A percentile compares a stretch with the other conserved stretches of the same genome.
Evolutionary conservation across 2,797 vertebrate species (phyloP).

Genomic region (Falco peregrinus): DNA sequence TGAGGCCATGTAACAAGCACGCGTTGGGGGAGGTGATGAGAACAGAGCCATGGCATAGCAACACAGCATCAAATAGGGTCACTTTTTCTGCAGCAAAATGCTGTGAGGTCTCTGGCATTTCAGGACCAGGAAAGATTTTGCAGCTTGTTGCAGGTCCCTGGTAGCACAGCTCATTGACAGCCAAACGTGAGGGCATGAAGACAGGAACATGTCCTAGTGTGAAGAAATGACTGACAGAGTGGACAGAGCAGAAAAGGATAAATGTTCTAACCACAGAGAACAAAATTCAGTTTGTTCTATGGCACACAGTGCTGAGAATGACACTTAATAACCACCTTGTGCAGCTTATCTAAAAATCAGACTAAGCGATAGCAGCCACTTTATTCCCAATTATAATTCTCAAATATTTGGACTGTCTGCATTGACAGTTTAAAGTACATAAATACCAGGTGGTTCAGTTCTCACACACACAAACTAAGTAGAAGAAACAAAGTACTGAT

Average conservation of each 20-base stretch:
- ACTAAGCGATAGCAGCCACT: neutral
- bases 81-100: neutral
- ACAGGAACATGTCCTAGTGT: neutral
- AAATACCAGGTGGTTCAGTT: neutral
- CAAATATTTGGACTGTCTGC: neutral
- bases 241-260: neutral
- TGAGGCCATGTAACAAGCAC: neutral
- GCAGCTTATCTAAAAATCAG: neutral
- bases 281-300: neutral
- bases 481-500: neutral
- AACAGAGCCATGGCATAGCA: neutral
- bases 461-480: neutral
- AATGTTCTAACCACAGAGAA: neutral
- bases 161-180: neutral
- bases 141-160: neutral
- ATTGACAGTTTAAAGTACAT: neutral
- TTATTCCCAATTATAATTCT: neutral
- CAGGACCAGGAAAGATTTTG: neutral
- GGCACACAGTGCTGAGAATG: neutral
- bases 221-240: neutral
- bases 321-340: neutral
- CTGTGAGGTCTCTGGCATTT: rapidly evolving
- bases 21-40: neutral
- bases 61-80: neutral
- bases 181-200: neutral